Conservation (phyloP, 1,140 invertebrate species). For the Microplitis demolitor region DNA sequence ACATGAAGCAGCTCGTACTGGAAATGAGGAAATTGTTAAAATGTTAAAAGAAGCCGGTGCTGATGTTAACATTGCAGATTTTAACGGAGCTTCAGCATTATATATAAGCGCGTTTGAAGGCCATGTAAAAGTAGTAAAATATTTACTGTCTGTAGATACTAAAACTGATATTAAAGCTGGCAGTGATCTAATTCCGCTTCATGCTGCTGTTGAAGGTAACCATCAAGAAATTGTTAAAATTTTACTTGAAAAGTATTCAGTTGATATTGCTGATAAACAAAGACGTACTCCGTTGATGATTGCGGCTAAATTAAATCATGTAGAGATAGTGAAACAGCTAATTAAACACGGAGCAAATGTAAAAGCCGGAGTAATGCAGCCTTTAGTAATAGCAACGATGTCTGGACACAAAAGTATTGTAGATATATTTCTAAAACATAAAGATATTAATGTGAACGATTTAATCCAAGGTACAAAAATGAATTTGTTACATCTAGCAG, state of each 20-base stretch:
- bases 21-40: slow-evolving; percentile 24
- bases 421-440: slow-evolving; percentile 28
- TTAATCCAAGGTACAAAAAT: neutral
- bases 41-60: slow-evolving; percentile 21
- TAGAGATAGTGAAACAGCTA: slow-evolving; percentile 18
- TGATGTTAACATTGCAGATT: slow-evolving; percentile 18
- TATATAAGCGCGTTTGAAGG: slow-evolving; percentile 28
- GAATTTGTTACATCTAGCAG: slow-evolving; percentile 37
- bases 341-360: slow-evolving; percentile 24
- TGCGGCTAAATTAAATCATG: slow-evolving; percentile 21
- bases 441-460: slow-evolving; percentile 19
- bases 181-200: slow-evolving; percentile 21
- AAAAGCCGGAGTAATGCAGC: slow-evolving; percentile 63
- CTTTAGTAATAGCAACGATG: slow-evolving; percentile 25
- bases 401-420: slow-evolving; percentile 28
- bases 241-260: slow-evolving; percentile 70
- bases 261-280: slow-evolving; percentile 43
- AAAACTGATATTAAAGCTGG: slow-evolving; percentile 26
- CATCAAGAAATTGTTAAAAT: slow-evolving; percentile 73
- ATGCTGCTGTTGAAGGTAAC: slow-evolving; percentile 54
- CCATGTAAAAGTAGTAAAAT: slow-evolving; percentile 21
- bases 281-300: slow-evolving; percentile 23
- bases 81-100: slow-evolving; percentile 16
- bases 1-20: slow-evolving; percentile 23
- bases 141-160: slow-evolving; percentile 24